phyloP scores from a whole-genome alignment of 2,888 invertebrate species.

The Agriotes lineatus region DNA sequence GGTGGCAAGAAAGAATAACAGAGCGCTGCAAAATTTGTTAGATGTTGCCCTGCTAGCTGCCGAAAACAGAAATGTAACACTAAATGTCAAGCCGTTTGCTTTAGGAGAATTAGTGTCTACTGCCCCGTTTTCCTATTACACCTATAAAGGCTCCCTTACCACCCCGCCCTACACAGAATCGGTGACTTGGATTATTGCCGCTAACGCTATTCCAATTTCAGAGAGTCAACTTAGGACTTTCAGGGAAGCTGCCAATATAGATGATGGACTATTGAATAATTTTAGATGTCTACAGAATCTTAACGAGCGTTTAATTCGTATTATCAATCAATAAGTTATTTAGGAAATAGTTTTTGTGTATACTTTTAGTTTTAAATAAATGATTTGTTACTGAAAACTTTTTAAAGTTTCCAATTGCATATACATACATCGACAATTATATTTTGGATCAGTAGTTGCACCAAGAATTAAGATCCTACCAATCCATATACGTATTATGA shows the following conservation, averaged over 20 bases:
- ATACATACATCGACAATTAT: too few species aligned
- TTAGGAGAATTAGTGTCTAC: slow-evolving; percentile 2
- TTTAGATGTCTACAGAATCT: slow-evolving; percentile 15
- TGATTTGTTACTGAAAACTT: too few species aligned
- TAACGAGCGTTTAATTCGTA: background rate
- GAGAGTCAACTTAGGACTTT: slow-evolving; percentile 16
- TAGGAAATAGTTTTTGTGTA: too few species aligned
- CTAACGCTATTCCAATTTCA: slow-evolving; percentile 18
- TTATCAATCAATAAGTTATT: too few species aligned
- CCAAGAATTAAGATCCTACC: too few species aligned
- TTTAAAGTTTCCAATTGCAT: too few species aligned
- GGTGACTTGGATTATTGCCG: slow-evolving; percentile 28
- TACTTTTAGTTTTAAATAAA: too few species aligned
- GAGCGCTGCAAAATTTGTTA: slow-evolving; percentile 14
- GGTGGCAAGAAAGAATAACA: slow-evolving; percentile 19
- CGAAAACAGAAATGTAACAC: background rate
- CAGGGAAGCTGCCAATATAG: slow-evolving; percentile 15
- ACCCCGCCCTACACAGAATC: slow-evolving; percentile 29
- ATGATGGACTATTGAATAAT: slow-evolving; percentile 15
- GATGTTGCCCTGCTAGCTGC: slow-evolving; percentile 12
- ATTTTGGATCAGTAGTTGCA: too few species aligned
- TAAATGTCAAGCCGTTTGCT: slow-evolving; percentile 10
- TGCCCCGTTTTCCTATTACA: slow-evolving; percentile 14
- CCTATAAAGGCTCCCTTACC: slow-evolving; percentile 28
- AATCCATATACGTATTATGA: too few species aligned